Conservation (phyloP, 1,140 invertebrate genomes). For the Heliconius congener region DNA sequence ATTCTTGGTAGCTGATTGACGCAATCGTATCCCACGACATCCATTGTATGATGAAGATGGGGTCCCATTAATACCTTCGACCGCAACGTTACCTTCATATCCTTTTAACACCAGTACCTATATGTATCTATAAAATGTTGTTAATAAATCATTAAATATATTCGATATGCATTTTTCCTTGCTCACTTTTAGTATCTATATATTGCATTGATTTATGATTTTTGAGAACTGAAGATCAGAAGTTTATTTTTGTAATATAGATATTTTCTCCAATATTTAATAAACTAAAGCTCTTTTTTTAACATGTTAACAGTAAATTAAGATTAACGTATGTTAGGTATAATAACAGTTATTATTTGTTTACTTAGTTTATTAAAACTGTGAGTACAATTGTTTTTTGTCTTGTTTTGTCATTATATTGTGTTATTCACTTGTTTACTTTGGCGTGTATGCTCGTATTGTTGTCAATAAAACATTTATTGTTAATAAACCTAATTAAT, state of each 20-base stretch:
- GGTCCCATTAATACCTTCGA: constrained; percentile 19
- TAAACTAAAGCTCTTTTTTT: background rate
- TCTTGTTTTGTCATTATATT: background rate
- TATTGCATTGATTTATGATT: too few species aligned
- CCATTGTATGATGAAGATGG: constrained; percentile 29
- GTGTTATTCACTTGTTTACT: constrained; percentile 3
- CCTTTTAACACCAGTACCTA: background rate
- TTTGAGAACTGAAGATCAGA: background rate
- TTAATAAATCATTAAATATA: background rate
- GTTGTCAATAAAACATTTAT: background rate
- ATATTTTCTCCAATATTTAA: background rate
- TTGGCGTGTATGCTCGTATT: background rate
- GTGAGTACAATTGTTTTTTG: background rate
- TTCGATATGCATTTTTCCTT: background rate
- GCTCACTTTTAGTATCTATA: background rate
- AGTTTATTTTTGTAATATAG: background rate
- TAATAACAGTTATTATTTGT: background rate
- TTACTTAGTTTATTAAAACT: background rate
- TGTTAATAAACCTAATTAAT: too few species aligned
- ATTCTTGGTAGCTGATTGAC: constrained; percentile 19
- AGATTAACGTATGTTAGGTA: background rate
- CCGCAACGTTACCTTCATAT: constrained; percentile 20
- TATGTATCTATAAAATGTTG: background rate
- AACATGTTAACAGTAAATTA: too few species aligned
- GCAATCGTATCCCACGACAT: constrained; percentile 20